Percentiles rank a stretch among this genome's conserved stretches.
These are phyloP conservation scores for Stomatorhinus ivindoensis DNA, from an alignment of 2,113 vertebrate species.

Conservation along the genomic window DNA sequence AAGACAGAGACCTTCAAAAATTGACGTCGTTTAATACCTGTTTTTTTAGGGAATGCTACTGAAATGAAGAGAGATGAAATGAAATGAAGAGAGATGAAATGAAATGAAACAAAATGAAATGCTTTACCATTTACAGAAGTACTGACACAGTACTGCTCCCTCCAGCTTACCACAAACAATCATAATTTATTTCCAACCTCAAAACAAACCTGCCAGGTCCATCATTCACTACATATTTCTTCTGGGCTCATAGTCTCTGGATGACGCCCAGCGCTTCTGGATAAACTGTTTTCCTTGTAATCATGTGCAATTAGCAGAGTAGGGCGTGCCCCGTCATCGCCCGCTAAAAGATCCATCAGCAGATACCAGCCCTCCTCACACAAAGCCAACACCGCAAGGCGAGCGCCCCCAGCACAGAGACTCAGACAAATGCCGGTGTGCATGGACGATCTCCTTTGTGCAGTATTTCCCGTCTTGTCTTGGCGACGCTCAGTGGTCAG, in stretches of 20 bases:
- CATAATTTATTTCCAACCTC: neutral
- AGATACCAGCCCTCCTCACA: neutral
- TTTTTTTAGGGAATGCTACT: neutral
- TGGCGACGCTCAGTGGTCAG: neutral
- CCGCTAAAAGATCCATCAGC: neutral
- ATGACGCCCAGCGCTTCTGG: neutral
- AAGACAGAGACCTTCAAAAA: neutral
- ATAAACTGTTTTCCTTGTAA: conserved; percentile 5
- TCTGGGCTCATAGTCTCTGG: neutral
- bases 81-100: neutral
- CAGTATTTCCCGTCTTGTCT: neutral
- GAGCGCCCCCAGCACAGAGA: neutral
- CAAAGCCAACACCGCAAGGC: neutral
- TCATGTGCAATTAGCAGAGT: neutral
- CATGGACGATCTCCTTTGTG: neutral
- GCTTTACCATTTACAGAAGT: neutral
- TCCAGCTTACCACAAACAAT: neutral
- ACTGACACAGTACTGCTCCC: neutral
- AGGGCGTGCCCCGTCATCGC: neutral
- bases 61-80: neutral
- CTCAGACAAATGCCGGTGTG: neutral
- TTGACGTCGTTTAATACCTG: neutral
- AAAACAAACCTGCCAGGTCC: neutral
- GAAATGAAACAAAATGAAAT: neutral
- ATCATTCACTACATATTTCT: neutral